Evolutionary conservation across 2,888 invertebrate species (phyloP).

Genomic region (Hylaea fasciaria): DNA sequence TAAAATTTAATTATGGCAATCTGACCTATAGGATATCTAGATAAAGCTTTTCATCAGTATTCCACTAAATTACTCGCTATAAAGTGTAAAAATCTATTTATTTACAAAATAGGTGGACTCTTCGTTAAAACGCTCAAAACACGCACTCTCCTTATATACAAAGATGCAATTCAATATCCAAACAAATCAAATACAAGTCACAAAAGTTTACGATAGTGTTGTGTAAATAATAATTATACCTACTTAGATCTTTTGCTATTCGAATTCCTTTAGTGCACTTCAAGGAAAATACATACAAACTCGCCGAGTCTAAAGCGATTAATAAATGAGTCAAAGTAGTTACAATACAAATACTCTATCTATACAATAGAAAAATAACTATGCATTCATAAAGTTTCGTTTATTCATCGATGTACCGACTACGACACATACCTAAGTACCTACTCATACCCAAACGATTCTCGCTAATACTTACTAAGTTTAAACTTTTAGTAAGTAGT

Average conservation of each 20-base stretch:
- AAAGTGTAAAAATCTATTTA: constrained; percentile 81
- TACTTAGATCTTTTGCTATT: background rate
- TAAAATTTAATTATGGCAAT: constrained; percentile 69
- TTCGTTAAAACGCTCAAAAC: constrained; percentile 79
- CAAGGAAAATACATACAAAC: constrained; percentile 8
- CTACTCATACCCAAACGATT: background rate
- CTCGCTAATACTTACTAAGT: constrained; percentile 30
- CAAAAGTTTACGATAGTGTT: constrained; percentile 3
- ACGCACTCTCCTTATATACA: constrained; percentile 69
- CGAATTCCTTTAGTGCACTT: constrained; percentile 10
- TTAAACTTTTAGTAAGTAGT: constrained; percentile 24
- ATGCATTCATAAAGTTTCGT: constrained; percentile 7
- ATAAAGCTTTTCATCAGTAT: constrained; percentile 76
- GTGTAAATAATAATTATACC: background rate
- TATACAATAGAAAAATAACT: constrained; percentile 28
- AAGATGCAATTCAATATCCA: constrained; percentile 38
- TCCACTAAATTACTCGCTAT: constrained; percentile 63
- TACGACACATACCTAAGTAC: constrained; percentile 4
- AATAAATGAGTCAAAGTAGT: constrained; percentile 4
- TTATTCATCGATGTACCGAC: constrained; percentile 2
- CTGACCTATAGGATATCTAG: constrained; percentile 69
- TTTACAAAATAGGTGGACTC: constrained; percentile 85
- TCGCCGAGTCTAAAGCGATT: constrained; percentile 4
- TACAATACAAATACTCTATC: constrained; percentile 1
- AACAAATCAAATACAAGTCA: constrained; percentile 20